These are phyloP conservation scores for Rhopilema esculentum DNA, from an alignment of 30 jellyfish, hydroid and myxozoan species.

Conservation along the genomic window DNA sequence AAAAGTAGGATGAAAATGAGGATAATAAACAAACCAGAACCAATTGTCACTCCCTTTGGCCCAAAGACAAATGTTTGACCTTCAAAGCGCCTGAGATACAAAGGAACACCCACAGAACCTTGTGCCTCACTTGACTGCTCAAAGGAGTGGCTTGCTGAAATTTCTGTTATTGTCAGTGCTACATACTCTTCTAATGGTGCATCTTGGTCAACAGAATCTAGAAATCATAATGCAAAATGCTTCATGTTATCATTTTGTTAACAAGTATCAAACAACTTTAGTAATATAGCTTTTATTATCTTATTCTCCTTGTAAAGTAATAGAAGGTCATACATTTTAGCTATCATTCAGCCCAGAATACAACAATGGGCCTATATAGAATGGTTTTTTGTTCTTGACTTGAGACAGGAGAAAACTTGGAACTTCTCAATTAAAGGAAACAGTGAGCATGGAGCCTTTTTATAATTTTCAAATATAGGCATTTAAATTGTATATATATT, in stretches of 20 bases:
- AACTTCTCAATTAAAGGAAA: too few species aligned
- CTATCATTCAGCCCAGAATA: too few species aligned
- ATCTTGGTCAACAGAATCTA: conserved; percentile 40
- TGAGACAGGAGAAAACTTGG: too few species aligned
- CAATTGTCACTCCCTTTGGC: conserved; percentile 85
- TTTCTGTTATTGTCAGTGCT: conserved; percentile 15
- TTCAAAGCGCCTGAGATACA: conserved; percentile 70
- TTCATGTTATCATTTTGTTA: not conserved
- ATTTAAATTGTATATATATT: not conserved
- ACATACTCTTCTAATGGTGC: conserved; percentile 51
- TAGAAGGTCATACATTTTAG: too few species aligned
- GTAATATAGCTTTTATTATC: not conserved
- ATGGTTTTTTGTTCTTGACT: too few species aligned
- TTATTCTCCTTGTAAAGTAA: too few species aligned
- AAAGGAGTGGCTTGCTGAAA: not conserved
- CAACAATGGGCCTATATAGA: too few species aligned
- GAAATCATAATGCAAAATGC: not conserved
- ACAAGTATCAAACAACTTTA: not conserved
- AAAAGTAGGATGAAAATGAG: too few species aligned
- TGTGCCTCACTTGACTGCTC: conserved; percentile 36
- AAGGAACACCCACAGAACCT: conserved; percentile 46
- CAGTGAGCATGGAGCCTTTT: too few species aligned
- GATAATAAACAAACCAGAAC: conserved; percentile 85
- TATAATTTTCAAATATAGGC: too few species aligned
- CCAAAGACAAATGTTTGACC: conserved; percentile 83